These are phyloP conservation scores for Crossocerus cetratus DNA, from an alignment of 2,888 invertebrate species.

Conservation along the genomic window DNA sequence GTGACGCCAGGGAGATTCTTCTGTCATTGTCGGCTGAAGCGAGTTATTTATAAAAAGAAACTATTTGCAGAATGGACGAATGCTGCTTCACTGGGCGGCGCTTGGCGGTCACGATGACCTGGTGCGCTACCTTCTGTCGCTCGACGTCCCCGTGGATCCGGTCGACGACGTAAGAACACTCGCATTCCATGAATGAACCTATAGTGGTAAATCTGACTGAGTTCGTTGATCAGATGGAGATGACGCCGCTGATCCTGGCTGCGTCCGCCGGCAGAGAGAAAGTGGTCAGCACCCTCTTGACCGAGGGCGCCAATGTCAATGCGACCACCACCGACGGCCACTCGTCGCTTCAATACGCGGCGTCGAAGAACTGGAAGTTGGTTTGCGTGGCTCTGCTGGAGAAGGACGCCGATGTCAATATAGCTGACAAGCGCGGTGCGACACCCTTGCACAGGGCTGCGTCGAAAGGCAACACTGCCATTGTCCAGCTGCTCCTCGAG, in stretches of 20 bases:
- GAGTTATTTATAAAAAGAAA: not conserved
- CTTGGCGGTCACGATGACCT: conserved; percentile 87
- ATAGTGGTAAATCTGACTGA: conserved; percentile 11
- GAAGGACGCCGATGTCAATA: conserved; percentile 84
- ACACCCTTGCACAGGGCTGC: conserved; percentile 89
- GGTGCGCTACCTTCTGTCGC: conserved; percentile 83
- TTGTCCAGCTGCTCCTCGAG: conserved; percentile 83
- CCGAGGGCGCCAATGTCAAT: conserved; percentile 85
- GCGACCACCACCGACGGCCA: conserved; percentile 86
- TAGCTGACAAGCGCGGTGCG: conserved; percentile 83
- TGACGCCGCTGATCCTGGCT: conserved; percentile 89
- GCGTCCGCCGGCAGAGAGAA: conserved; percentile 86
- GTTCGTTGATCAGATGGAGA: conserved; percentile 78
- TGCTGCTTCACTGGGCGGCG: conserved; percentile 89
- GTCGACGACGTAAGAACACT: conserved; percentile 82
- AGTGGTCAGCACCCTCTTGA: conserved; percentile 83
- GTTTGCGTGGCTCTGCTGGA: conserved; percentile 83
- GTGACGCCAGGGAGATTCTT: not conserved
- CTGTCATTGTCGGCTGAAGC: not conserved
- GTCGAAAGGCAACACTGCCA: conserved; percentile 84
- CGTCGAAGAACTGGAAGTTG: conserved; percentile 88
- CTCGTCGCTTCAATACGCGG: conserved; percentile 90
- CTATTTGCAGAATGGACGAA: conserved; percentile 82
- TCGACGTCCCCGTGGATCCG: conserved; percentile 83
- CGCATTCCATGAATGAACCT: not conserved